Evolutionary conservation across 2,888 invertebrate genomes (phyloP).

Genomic region (Prenolepis imparis): DNA sequence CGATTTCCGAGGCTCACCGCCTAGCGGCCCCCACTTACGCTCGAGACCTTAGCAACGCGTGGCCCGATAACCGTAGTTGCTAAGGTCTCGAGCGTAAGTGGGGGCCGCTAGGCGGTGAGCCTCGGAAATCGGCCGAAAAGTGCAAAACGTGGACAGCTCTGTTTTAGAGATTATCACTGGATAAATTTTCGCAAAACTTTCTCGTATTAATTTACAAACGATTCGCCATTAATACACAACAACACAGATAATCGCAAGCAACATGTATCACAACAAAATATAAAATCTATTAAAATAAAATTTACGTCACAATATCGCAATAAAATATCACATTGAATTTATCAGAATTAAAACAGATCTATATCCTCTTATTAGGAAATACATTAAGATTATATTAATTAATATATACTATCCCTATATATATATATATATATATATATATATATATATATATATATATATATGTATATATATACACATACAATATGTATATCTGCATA

Average conservation of each 20-base stretch:
- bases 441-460: not conserved
- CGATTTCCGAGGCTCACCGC: too few relatives aligned
- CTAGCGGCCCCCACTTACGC: too few relatives aligned
- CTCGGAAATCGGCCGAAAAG: too few relatives aligned
- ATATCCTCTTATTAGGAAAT: conserved; percentile 51
- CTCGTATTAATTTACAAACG: not conserved
- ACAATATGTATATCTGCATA: conserved; percentile 52
- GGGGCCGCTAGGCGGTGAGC: too few relatives aligned
- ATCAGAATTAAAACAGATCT: conserved; percentile 51
- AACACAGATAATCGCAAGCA: conserved; percentile 48
- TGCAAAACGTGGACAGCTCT: too few relatives aligned
- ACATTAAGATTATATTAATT: conserved; percentile 62
- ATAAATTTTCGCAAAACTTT: not conserved
- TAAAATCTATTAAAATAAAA: conserved; percentile 58
- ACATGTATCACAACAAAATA: conserved; percentile 39
- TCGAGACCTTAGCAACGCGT: too few relatives aligned
- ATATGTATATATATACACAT: too few relatives aligned
- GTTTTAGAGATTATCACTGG: not conserved
- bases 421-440: conserved; percentile 1
- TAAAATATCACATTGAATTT: conserved; percentile 54
- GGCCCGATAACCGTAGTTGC: too few relatives aligned
- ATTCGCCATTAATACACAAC: conserved; percentile 33
- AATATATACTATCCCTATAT: conserved; percentile 58
- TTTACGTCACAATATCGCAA: conserved; percentile 39
- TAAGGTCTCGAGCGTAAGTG: too few relatives aligned